Evolutionary conservation across 2,113 vertebrate species (phyloP).

Genomic region (Probosciger aterrimus): DNA sequence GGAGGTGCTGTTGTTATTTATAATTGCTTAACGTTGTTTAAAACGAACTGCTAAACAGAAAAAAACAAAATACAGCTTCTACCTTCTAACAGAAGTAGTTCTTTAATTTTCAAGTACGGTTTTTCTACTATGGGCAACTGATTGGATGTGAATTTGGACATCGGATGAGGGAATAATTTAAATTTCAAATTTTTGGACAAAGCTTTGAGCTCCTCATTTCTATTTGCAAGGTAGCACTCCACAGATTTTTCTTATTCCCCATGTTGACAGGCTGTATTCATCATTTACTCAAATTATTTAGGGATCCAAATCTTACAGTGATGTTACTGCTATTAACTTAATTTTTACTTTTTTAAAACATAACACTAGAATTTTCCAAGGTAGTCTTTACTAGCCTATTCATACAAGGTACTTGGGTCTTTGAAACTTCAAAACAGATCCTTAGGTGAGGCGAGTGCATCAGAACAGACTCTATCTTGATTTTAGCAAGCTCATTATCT

Average conservation of each 20-base stretch:
- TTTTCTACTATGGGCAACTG: background rate
- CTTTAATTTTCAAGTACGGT: background rate
- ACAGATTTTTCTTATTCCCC: background rate
- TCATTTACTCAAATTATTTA: background rate
- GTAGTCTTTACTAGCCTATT: background rate
- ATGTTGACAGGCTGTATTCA: background rate
- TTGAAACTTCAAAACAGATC: background rate
- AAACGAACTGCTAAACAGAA: background rate
- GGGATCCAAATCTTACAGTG: background rate
- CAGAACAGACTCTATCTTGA: background rate
- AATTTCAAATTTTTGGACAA: background rate
- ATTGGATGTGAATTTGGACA: background rate
- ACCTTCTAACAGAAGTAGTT: background rate
- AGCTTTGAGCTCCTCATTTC: background rate
- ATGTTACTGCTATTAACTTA: background rate
- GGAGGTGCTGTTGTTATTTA: background rate
- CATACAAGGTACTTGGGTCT: background rate
- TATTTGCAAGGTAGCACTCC: background rate
- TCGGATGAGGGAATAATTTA: background rate
- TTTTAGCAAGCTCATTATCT: background rate
- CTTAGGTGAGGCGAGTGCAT: background rate
- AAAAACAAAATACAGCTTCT: background rate
- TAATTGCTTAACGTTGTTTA: background rate
- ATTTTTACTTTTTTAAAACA: background rate
- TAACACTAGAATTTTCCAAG: background rate